A percentile compares a stretch with the other conserved stretches of the same genome.
phyloP scores from a whole-genome alignment of 2,797 vertebrate genomes.

The Aplochiton taeniatus region DNA sequence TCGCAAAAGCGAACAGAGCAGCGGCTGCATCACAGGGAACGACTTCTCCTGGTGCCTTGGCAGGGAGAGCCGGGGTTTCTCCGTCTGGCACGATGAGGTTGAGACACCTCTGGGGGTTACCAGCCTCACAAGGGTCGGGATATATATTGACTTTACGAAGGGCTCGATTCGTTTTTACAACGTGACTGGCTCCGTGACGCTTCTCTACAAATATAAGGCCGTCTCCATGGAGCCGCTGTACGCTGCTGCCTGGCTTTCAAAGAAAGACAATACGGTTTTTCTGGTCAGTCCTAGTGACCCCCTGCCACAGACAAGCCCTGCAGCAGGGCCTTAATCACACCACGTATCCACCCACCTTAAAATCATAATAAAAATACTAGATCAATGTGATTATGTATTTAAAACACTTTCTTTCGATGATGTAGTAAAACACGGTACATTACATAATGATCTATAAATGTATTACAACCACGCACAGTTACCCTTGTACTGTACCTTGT shows the following conservation, averaged over 20 bases:
- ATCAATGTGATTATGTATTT: conserved; percentile 18
- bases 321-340: neutral
- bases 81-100: conserved; percentile 67
- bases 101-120: conserved; percentile 59
- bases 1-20: conserved; percentile 63
- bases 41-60: conserved; percentile 76
- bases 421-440: neutral
- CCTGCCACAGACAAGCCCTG: neutral
- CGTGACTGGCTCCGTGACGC: conserved; percentile 51
- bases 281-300: conserved; percentile 36
- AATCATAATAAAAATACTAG: neutral
- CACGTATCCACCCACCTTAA: neutral
- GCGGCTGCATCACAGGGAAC: conserved; percentile 72
- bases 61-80: conserved; percentile 69
- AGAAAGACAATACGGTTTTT: conserved; percentile 70
- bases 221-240: conserved; percentile 71
- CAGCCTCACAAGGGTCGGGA: conserved; percentile 58
- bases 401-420: neutral
- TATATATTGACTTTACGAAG: conserved; percentile 66
- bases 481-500: too few species aligned
- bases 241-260: conserved; percentile 75
- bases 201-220: conserved; percentile 61
- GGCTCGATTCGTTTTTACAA: conserved; percentile 70
- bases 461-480: too few species aligned
- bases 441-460: neutral